Evolutionary conservation across 2,888 invertebrate species (phyloP).

Genomic region (Aphrophora alni): DNA sequence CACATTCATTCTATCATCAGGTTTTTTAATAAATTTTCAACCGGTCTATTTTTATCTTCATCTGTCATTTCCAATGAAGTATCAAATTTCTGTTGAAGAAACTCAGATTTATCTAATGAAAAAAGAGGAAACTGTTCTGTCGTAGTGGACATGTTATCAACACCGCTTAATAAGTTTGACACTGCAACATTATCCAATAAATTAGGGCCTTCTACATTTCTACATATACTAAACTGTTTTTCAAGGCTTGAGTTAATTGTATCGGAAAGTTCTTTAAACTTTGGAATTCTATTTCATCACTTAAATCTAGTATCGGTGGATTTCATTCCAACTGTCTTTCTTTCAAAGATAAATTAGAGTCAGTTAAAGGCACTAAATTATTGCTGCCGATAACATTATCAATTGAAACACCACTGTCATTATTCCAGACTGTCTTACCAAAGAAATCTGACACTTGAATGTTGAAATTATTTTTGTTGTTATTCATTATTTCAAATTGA

Average conservation of each 20-base stretch:
- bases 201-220: constrained; percentile 1
- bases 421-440: neutral
- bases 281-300: constrained; percentile 35
- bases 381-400: neutral
- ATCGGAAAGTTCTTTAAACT: constrained; percentile 23
- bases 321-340: constrained; percentile 20
- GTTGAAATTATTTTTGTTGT: neutral
- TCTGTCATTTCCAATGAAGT: constrained; percentile 27
- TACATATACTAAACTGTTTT: neutral
- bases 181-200: constrained; percentile 9
- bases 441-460: neutral
- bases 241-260: constrained; percentile 6
- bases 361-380: neutral
- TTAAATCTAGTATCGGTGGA: constrained; percentile 30
- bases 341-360: neutral
- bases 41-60: constrained; percentile 28
- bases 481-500: neutral
- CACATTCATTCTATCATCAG: constrained; percentile 21
- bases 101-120: constrained; percentile 18
- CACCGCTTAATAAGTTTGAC: neutral
- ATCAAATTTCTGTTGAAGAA: constrained; percentile 16
- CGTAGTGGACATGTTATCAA: neutral
- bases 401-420: neutral
- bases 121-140: constrained; percentile 11
- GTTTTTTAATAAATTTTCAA: constrained; percentile 29